A percentile compares a stretch with the other conserved stretches of the same genome.
phyloP scores from a whole-genome alignment of 2,888 invertebrate species.

The Drosophila conformis region DNA sequence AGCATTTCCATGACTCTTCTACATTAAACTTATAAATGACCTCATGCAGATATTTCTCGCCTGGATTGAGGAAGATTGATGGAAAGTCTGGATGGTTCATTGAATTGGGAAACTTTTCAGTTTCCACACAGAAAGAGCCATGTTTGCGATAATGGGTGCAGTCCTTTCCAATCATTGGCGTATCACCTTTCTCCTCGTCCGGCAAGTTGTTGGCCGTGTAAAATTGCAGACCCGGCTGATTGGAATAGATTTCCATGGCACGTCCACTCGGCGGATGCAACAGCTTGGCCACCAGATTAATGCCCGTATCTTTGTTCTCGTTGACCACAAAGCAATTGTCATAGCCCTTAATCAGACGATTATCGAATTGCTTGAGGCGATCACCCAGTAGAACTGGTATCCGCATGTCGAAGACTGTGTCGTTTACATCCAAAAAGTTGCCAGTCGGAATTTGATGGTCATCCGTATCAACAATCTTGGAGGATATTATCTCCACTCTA shows the following conservation, averaged over 20 bases:
- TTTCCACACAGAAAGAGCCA: slow-evolving; percentile 94
- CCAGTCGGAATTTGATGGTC: slow-evolving; percentile 91
- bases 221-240: slow-evolving; percentile 96
- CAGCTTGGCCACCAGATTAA: slow-evolving; percentile 58
- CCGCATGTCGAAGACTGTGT: slow-evolving; percentile 89
- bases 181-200: slow-evolving; percentile 85
- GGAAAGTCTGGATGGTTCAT: slow-evolving; percentile 92
- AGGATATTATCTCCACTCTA: slow-evolving; percentile 90
- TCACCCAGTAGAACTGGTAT: slow-evolving; percentile 88
- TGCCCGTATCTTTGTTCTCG: slow-evolving; percentile 23
- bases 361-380: slow-evolving; percentile 87
- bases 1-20: slow-evolving; percentile 70
- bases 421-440: slow-evolving; percentile 86
- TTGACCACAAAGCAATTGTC: slow-evolving; percentile 74
- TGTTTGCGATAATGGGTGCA: slow-evolving; percentile 90
- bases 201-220: slow-evolving; percentile 93
- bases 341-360: slow-evolving; percentile 82
- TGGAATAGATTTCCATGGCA: slow-evolving; percentile 91
- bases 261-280: slow-evolving; percentile 89
- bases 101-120: slow-evolving; percentile 96
- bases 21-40: slow-evolving; percentile 65
- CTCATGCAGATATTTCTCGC: slow-evolving; percentile 85
- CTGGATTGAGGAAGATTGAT: slow-evolving; percentile 89
- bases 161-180: slow-evolving; percentile 89
- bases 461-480: slow-evolving; percentile 90